Evolutionary conservation across 2,797 vertebrate genomes (phyloP).

Genomic region (Distichodus sexfasciatus): DNA sequence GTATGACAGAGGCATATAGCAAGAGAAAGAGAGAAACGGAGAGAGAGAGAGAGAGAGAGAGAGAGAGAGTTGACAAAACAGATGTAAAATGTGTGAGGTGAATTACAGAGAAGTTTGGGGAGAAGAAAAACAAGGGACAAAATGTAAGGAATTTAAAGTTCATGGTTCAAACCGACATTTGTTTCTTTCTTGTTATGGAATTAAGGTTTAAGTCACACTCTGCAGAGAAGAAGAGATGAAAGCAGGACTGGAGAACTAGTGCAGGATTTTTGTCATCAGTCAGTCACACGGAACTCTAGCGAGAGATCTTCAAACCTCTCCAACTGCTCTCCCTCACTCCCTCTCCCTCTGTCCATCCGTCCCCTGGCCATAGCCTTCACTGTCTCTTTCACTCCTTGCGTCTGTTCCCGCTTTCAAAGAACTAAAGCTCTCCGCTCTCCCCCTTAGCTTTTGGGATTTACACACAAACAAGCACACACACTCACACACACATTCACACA

Average conservation of each 20-base stretch:
- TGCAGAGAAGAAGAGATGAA: conserved; percentile 37
- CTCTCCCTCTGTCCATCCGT: conserved; percentile 41
- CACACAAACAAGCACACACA: conserved; percentile 39
- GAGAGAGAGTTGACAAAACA: conserved; percentile 4
- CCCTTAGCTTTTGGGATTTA: conserved; percentile 54
- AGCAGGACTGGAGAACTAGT: conserved; percentile 39
- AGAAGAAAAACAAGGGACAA: not conserved
- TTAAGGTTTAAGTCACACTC: conserved; percentile 30
- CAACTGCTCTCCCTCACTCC: conserved; percentile 9
- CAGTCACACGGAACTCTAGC: conserved; percentile 39
- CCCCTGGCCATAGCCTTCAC: conserved; percentile 43
- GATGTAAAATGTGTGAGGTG: too few relatives aligned
- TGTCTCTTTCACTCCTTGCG: conserved; percentile 48
- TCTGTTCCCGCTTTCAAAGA: conserved; percentile 50
- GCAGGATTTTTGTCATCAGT: conserved; percentile 40
- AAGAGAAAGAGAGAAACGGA: not conserved
- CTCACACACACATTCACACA: conserved; percentile 33
- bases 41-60: conserved; percentile 3
- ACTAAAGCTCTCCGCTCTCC: conserved; percentile 41
- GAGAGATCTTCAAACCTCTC: conserved; percentile 39
- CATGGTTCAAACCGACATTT: not conserved
- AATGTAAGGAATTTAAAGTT: conserved; percentile 27
- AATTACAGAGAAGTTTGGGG: not conserved
- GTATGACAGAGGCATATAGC: conserved; percentile 2
- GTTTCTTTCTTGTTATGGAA: conserved; percentile 18